phyloP scores from a whole-genome alignment of 2,888 invertebrate species.

The Neria commutata region DNA sequence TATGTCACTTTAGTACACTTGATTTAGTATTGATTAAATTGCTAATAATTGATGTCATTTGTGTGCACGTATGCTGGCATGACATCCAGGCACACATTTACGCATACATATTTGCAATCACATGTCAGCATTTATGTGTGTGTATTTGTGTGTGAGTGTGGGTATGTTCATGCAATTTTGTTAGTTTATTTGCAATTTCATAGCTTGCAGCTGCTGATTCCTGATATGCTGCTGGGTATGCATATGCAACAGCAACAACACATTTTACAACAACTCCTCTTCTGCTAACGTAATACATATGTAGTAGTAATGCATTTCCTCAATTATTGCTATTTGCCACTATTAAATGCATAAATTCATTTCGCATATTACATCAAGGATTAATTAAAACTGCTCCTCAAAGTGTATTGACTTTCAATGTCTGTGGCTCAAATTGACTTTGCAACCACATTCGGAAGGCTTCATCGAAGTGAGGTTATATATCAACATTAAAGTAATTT shows the following conservation, averaged over 20 bases:
- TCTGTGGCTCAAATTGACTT: too few relatives aligned
- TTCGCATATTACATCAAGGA: neutral
- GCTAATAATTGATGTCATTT: neutral
- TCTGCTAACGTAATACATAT: too few relatives aligned
- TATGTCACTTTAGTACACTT: neutral
- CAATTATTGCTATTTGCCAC: neutral
- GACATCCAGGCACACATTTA: neutral
- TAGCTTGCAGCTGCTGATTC: too few relatives aligned
- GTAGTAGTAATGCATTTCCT: neutral
- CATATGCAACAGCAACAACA: neutral
- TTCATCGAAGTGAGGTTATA: too few relatives aligned
- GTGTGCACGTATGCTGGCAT: too few relatives aligned
- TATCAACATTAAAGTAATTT: too few relatives aligned
- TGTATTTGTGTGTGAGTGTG: too few relatives aligned
- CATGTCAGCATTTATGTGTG: neutral
- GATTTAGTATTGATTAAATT: constrained; percentile 2
- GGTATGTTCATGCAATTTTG: too few relatives aligned
- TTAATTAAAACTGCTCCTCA: neutral
- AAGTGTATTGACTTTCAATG: too few relatives aligned
- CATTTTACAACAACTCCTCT: too few relatives aligned
- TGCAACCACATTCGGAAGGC: too few relatives aligned
- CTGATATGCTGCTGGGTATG: neutral
- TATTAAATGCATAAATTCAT: neutral
- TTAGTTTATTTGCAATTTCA: too few relatives aligned
- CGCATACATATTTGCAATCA: neutral